Base-by-base conservation (phyloP, 35 echinoderm and acorn worm genomes). In the Eucidaris tribuloides region DNA sequence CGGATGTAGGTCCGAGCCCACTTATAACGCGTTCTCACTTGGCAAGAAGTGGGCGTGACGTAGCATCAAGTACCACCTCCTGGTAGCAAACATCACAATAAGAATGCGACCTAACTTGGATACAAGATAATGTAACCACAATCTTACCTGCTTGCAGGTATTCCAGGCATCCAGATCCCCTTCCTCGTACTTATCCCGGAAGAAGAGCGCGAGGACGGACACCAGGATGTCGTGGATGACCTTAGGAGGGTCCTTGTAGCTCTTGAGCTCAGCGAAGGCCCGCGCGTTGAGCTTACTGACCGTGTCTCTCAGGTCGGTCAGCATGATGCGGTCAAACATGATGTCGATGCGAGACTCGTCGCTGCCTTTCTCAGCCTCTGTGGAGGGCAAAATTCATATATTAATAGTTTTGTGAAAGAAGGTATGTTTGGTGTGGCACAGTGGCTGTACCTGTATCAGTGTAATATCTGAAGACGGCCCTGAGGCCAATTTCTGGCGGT, bases 281-380 rank as follows among this genome's bases (percentile, higher is more conserved):
- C 92, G 49, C 1, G 91, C 77, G 39, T 92, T 92, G 36, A 98
- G 65, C 83, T 98, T 98, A 74, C 90, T 91, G 15, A 98, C 95
- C 0, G 91, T 98, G 42, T 93, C 83, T 29, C 95, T 31, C 3
- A 98, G 65, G 55, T 98, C 95, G 2, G 91, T 98, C 83, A 98
- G 48, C 95, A 98, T 98, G 86, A 98, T 98, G 25, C 95, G 90
- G 44, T 98, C 95, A 84, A 98, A 98, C 90, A 98, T 90, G 77
- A 98, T 92, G 61, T 98, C 90, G 13, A 98, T 98, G 22, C 95
- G 85, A n/a, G 91, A 89, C 66, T 98, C 90, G 17, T 98, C 95
- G 42, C 86, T 93, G 17, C 86, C 77, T 37, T 98, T 98, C 79
- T 98, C 95, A 49, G 95, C 95, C 95, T 98, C 95, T 96, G 87